Evolutionary conservation across 2,888 invertebrate species (phyloP).

Genomic region (Zootermopsis nevadensis): DNA sequence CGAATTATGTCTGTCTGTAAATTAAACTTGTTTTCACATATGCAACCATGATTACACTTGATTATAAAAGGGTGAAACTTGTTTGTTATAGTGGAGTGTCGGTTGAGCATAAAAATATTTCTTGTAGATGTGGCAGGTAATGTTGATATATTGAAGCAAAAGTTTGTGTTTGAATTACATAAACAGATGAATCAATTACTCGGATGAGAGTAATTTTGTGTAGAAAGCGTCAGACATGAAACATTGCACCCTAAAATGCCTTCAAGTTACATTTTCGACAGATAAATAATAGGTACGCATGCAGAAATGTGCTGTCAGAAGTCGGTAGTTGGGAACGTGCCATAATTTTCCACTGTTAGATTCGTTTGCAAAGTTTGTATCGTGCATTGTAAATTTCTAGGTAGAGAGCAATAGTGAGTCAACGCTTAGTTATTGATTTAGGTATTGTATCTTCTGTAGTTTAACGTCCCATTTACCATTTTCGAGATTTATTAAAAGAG

Average conservation of each 20-base stretch:
- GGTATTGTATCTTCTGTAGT: too few relatives aligned
- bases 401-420: not conserved
- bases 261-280: constrained; percentile 5
- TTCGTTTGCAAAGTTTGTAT: constrained; percentile 17
- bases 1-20: not conserved
- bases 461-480: too few relatives aligned
- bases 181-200: not conserved
- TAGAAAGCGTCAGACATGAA: not conserved
- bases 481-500: too few relatives aligned
- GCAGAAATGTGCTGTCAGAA: constrained; percentile 15
- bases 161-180: not conserved
- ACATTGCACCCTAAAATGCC: not conserved
- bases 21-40: not conserved
- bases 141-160: not conserved
- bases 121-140: not conserved
- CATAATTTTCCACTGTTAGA: constrained; percentile 9
- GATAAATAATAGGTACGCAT: constrained; percentile 9
- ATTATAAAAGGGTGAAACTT: not conserved
- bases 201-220: constrained; percentile 1
- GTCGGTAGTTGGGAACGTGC: not conserved
- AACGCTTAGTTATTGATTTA: not conserved
- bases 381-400: not conserved
- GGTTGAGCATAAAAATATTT: not conserved
- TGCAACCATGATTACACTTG: not conserved
- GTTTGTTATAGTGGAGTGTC: not conserved